Evolutionary conservation across 2,797 vertebrate species (phyloP), one percentile per base, ranked within the genome.

Genomic region (Cryptoblepharus egeriae): DNA sequence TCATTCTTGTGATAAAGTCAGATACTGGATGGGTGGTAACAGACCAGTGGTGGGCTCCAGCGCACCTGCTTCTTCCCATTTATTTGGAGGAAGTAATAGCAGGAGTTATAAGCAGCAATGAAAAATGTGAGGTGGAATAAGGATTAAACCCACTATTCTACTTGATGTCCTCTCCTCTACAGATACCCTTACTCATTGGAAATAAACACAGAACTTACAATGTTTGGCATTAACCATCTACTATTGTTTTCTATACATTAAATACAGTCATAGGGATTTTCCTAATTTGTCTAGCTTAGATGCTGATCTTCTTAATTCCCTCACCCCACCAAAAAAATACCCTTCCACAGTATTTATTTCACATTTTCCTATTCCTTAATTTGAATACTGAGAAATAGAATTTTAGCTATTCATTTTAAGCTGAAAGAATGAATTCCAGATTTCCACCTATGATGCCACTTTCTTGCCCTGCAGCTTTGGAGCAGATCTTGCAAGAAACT

Each of bases 401-500:
- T 37, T n/a, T 37, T 60, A 67, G 26, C 45, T 28, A 3, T 67
- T 16, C 22, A 30, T 63, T 63, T 37, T 61, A 28, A 18, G 69
- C 75, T 75, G 28, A 82, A 79, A 71, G n/a, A 70, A 60, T 10
- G 58, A 45, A 64, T 79, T 74, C 26, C 42, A 49, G 32, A 1
- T 89, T 82, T 68, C 79, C 89, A 74, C 90, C 4, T 58, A 60
- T 57, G 60, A 10, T 79, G 10, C 85, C 11, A 71, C 64, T 60
- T 63, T 39, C 37, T 92, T 75, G 93, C 77, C 89, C 79, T 16
- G 77, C 92, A 99, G 99, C 98, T n/a, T 94, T 99, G 73, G 99
- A 99, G 88, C 94, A 94, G 75, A 92, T 97, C 81, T 95, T 99
- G 83, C 96, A 96, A 91, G 90, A 96, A 88, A 98, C 97, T 0